Base-by-base conservation (phyloP, 2,113 vertebrate species). In the Nicator chloris region DNA sequence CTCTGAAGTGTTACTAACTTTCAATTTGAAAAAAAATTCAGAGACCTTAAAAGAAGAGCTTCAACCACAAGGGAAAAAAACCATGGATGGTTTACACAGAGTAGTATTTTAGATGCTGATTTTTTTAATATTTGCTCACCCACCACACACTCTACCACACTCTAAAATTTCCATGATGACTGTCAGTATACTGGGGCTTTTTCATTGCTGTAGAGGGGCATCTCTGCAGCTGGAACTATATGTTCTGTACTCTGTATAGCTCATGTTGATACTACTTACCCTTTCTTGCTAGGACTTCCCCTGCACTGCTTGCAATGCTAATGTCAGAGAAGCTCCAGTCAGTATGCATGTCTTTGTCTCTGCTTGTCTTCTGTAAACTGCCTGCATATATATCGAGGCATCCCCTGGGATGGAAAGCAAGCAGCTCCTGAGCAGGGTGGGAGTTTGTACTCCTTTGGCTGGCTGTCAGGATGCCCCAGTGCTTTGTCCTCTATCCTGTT, bases 131-230 rank as follows among this genome's bases (percentile, higher is more conserved):
- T 75, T 57, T 88, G 6, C 17, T 83, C 9, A 44, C 12, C 9
- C 49, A 27, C 9, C 6, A 30, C 7, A 19, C 49, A 4, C 7
- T 86, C 26, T 7, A 24, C 5, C 21, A 44, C 49, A 8, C 6
- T 79, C 12, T 8, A 24, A 47, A 76, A 54, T 47, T 82, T 39
- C 14, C 54, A 6, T 1, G 1, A n/a, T 28, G 12, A 47, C 50
- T 45, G 13, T 37, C 26, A 24, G 1, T 68, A 37, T 24, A 9
- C 11, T 80, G 33, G 5, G 7, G 6, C 0, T 0, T 5, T 65
- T 39, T 49, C 47, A 7, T 50, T 65, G 11, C 23, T 66, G 22
- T 53, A 31, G 21, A 31, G 35, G 13, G 26, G 11, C 9, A 20
- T 42, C 45, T 87, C 40, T 66, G 45, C 45, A 78, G 22, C 26